Percentiles rank a stretch among this genome's conserved stretches.
These are phyloP conservation scores for Megamerina dolium DNA, from an alignment of 2,888 invertebrate species.

Conservation along the genomic window DNA sequence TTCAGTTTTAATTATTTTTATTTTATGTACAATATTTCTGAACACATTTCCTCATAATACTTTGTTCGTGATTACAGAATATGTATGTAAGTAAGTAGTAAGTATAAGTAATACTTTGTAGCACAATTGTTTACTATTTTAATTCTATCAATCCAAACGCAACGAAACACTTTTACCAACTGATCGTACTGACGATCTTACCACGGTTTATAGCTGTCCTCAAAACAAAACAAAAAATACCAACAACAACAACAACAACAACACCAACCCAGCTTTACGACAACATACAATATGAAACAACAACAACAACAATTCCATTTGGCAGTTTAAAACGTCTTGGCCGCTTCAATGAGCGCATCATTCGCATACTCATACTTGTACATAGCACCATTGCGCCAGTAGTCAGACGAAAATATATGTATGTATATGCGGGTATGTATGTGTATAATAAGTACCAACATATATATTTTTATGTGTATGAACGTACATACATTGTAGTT, in stretches of 20 bases:
- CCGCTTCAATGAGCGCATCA: background rate
- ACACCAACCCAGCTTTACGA: background rate
- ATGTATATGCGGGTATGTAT: no score
- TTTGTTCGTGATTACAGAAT: background rate
- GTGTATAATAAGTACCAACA: no score
- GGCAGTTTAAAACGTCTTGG: background rate
- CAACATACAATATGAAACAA: constrained; percentile 4
- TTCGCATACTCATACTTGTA: constrained; percentile 2
- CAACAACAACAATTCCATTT: constrained; percentile 8
- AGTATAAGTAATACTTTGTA: constrained; percentile 1
- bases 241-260: constrained; percentile 9
- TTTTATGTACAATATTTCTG: no score
- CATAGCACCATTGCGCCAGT: no score
- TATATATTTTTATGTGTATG: no score
- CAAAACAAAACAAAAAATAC: constrained; percentile 32
- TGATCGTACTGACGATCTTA: constrained; percentile 46
- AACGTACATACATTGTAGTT: no score
- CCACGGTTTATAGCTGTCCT: constrained; percentile 50
- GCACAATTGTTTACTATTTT: no score
- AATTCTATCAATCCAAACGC: constrained; percentile 34
- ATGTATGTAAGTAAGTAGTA: background rate
- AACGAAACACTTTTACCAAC: constrained; percentile 48
- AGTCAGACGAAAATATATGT: no score
- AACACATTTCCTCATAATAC: no score
- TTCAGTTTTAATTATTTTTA: no score